Base-by-base conservation (phyloP, 2,797 vertebrate genomes). In the Cirrhinus mrigala region DNA sequence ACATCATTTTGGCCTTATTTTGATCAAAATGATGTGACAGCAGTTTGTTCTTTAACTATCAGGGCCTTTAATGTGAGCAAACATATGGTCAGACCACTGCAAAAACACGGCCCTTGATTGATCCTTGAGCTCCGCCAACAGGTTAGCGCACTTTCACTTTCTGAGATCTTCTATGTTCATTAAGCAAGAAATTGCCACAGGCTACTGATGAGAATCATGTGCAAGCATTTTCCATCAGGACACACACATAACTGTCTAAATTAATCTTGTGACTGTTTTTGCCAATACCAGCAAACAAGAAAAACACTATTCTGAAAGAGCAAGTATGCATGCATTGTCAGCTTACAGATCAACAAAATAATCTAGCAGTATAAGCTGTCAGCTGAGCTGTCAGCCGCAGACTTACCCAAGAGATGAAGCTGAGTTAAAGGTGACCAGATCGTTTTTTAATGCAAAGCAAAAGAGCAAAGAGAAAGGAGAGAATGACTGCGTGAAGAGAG, bases 381-480 rank as follows among this genome's bases (percentile, higher is more conserved):
- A 22, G 62, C 73, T 12, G 29, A 46, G 44, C 78, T 24, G 48
- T 64, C 79, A 52, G 64, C n/a, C 14, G 15, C 27, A 78, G 48
- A 89, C 88, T 89, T 87, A 89, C 88, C 88, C 86, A 88, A 73
- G 79, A 74, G 68, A 73, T 50, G 78, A 83, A 73, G 60, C 5
- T 8, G 0, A 54, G 48, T 20, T 37, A 69, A 52, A 56, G 60
- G 69, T 58, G 54, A 77, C 24, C 33, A 12, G 24, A 74, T 84
- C 54, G 77, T 8, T 58, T 24, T 69, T 52, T 33, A 82, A 60
- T 33, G 70, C 50, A 24, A 22, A 37, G 37, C 50, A 71, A 75
- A 33, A 37, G 60, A 58, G 60, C n/a, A 33, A 56, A 83, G 87
- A 80, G 76, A 79, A 87, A 77, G 50, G 18, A 54, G 83, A 71